Conservation (phyloP, 2,888 invertebrate species). For the Pelosia muscerda region DNA sequence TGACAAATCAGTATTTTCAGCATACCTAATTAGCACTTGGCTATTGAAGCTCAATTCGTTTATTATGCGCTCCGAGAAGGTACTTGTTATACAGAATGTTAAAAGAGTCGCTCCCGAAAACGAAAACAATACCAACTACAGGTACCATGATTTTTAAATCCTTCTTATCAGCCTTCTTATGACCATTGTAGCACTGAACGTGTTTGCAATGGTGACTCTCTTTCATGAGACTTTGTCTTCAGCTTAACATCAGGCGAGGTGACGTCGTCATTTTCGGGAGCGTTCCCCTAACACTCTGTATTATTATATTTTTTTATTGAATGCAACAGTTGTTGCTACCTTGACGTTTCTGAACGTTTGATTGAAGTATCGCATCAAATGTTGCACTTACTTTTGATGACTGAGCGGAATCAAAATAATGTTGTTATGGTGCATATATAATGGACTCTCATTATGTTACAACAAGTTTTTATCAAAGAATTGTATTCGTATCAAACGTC, state of each 20-base stretch:
- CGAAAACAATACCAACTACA: too few species aligned
- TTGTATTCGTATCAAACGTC: not conserved
- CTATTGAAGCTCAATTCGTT: conserved; percentile 37
- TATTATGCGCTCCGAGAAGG: conserved; percentile 19
- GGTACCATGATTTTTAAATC: too few species aligned
- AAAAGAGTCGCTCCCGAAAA: too few species aligned
- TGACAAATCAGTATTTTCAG: not conserved
- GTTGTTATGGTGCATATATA: not conserved
- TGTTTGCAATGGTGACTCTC: too few species aligned
- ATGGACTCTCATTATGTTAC: not conserved
- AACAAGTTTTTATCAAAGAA: not conserved
- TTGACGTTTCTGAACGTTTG: not conserved
- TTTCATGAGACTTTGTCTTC: too few species aligned
- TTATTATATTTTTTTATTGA: conserved; percentile 3
- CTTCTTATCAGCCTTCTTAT: too few species aligned
- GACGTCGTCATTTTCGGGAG: too few species aligned
- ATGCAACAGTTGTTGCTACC: not conserved
- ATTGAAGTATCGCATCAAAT: not conserved
- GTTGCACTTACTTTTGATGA: conserved; percentile 6
- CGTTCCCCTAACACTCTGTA: too few species aligned
- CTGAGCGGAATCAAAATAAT: not conserved
- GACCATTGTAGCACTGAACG: too few species aligned
- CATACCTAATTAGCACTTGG: conserved; percentile 16
- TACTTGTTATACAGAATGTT: too few species aligned
- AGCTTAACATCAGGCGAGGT: too few species aligned